A percentile compares a stretch with the other conserved stretches of the same genome.
These are phyloP conservation scores for Poecilia gillii DNA, from an alignment of 2,797 vertebrate genomes.

Conservation along the genomic window DNA sequence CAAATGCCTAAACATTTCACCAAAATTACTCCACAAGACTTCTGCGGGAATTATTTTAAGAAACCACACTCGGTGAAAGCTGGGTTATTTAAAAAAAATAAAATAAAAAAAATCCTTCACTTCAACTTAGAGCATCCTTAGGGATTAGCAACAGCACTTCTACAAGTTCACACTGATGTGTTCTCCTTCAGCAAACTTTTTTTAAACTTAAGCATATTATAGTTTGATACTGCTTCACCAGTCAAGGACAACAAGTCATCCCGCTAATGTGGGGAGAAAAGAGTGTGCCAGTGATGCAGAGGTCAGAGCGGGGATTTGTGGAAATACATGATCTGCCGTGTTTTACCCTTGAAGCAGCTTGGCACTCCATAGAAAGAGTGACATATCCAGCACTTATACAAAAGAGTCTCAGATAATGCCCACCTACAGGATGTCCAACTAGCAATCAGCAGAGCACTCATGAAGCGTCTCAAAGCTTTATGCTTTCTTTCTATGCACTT, in stretches of 20 bases:
- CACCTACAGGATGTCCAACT: constrained; percentile 18
- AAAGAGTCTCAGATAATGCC: constrained; percentile 47
- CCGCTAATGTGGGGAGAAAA: constrained; percentile 63
- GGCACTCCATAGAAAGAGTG: constrained; percentile 33
- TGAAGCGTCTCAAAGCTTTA: constrained; percentile 25
- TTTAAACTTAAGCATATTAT: constrained; percentile 31
- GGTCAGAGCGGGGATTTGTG: constrained; percentile 58
- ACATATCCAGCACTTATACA: constrained; percentile 35
- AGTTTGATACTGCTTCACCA: constrained; percentile 45
- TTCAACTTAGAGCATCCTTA: constrained; percentile 24
- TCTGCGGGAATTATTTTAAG: constrained; percentile 16
- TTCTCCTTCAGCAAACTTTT: constrained; percentile 7
- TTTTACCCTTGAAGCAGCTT: constrained; percentile 68
- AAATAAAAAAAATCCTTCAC: not conserved
- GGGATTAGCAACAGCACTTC: constrained; percentile 24
- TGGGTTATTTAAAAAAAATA: constrained; percentile 8
- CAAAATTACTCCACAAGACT: not conserved
- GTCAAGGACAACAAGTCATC: constrained; percentile 74
- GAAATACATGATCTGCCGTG: constrained; percentile 39
- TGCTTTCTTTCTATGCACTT: constrained; percentile 5
- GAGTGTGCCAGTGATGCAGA: constrained; percentile 40
- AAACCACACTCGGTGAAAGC: constrained; percentile 13
- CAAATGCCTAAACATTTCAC: not conserved
- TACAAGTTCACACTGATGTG: constrained; percentile 24
- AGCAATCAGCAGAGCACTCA: constrained; percentile 41